These are phyloP conservation scores for Hymenopus coronatus DNA, from an alignment of 2,888 invertebrate genomes.

Conservation along the genomic window DNA sequence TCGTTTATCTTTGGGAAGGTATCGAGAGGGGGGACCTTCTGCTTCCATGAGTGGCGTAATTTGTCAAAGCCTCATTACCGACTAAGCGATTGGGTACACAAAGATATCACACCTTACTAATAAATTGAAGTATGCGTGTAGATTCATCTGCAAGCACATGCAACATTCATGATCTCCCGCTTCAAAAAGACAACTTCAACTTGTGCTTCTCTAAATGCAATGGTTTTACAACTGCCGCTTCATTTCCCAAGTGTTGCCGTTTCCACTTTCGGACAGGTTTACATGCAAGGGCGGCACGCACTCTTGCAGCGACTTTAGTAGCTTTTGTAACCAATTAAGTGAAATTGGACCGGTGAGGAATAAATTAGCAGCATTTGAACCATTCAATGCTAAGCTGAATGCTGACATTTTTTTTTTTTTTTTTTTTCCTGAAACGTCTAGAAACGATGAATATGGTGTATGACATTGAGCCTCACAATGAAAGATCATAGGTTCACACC, in stretches of 20 bases:
- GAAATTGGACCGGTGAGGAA: too few relatives aligned
- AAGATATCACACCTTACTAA: not conserved
- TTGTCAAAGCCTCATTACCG: slow-evolving; percentile 1
- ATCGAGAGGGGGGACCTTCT: not conserved
- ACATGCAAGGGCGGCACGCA: not conserved
- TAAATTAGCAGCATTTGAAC: too few relatives aligned
- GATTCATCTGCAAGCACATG: not conserved
- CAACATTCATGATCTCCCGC: not conserved
- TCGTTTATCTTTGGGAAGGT: not conserved
- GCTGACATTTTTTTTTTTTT: too few relatives aligned
- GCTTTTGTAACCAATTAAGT: not conserved
- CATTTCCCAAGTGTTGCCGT: not conserved
- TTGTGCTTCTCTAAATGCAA: not conserved
- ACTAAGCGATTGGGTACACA: not conserved
- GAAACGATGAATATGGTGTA: too few relatives aligned
- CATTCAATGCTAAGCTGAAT: too few relatives aligned
- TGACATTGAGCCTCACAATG: too few relatives aligned
- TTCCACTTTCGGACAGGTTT: not conserved
- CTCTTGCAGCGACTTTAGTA: not conserved
- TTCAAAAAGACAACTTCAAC: not conserved
- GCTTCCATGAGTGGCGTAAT: not conserved
- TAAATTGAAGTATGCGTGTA: not conserved
- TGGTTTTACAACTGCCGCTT: not conserved
- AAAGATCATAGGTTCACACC: too few relatives aligned
- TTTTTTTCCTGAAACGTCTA: too few relatives aligned